Evolutionary conservation across 1,140 invertebrate genomes (phyloP), one percentile per base, ranked within the genome.

Genomic region (Helicorthomorpha holstii): DNA sequence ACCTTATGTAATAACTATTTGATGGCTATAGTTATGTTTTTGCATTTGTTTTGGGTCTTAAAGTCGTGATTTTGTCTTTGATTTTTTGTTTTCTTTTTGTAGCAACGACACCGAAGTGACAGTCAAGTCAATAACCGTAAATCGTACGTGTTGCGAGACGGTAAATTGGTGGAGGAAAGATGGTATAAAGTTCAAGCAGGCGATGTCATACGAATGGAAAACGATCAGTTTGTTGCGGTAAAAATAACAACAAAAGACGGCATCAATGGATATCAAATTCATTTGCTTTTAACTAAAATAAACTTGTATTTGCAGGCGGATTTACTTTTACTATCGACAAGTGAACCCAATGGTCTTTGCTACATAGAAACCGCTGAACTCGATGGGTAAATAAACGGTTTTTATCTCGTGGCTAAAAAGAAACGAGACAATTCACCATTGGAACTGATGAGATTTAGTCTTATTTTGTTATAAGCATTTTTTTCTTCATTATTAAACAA

Each of bases 351-450:
- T 70, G 94, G 95, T 10, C 76, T 96, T 52, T 97, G 94, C 74
- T 98, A 94, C 67, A 93, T 98, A 60, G 94, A 97, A 75, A 99
- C 95, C 47, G 92, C 94, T 23, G 96, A 99, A 73, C 73, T 98
- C 59, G 95, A 99, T 72, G 95, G 95, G 79, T 91, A 72, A 71
- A 73, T 66, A 34, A n/a, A n/a, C n/a, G n/a, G n/a, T n/a, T n/a
- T n/a, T n/a, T n/a, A n/a, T n/a, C n/a, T n/a, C n/a, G n/a, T n/a
- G n/a, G n/a, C n/a, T n/a, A n/a, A n/a, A n/a, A n/a, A n/a, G n/a
- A n/a, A n/a, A n/a, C n/a, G n/a, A n/a, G n/a, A n/a, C n/a, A n/a
- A n/a, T n/a, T n/a, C n/a, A n/a, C n/a, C n/a, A n/a, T n/a, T n/a
- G n/a, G n/a, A n/a, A n/a, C n/a, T n/a, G n/a, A n/a, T n/a, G n/a